Base-by-base conservation (phyloP, 2,888 invertebrate genomes). In the Panzeria rudis region DNA sequence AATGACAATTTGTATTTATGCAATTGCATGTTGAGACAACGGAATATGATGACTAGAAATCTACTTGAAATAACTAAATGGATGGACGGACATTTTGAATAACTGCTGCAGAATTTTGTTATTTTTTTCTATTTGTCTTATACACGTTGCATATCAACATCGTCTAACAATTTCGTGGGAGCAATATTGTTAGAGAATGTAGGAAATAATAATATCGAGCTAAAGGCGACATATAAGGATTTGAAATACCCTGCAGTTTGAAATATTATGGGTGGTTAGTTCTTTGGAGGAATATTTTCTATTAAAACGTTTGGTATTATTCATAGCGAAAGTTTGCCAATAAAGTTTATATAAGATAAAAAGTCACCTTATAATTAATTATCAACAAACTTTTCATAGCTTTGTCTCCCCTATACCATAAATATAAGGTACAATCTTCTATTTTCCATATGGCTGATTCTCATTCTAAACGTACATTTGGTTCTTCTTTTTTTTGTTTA, bases 1-100 rank as follows among this genome's bases (percentile, higher is more conserved):
- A 56, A 72, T 79, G 72, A 79, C 79, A 72, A 72, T 72, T 79
- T 79, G 38, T 64, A 56, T 72, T 79, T 79, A 72, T 72, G 64
- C 72, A 62, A 64, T 25, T 79, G 77, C 77, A 68, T 44, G 44
- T 47, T 79, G 71, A 79, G 71, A 72, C 62, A 72, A 79, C 62
- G 44, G 62, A 71, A 79, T 79, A 79, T 72, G 64, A 77, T 56
- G 68, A 59, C 35, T 66, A 54, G 56, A 76, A 66, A 76, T 76
- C 54, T 66, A 66, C 76, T 66, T 44, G 44, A 56, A 56, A 44
- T 47, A 47, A 68, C 44, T 59, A 23, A 44, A 76, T 23, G 54
- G 32, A 29, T 44, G 20, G 56, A 56, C 56, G n/a, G 56, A 47
- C 44, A 66, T 32, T 66, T 50, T 76, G 44, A 56, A 23, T 76